These are phyloP conservation scores for Trypoxylus dichotomus DNA, from an alignment of 1,140 invertebrate genomes.

Conservation along the genomic window DNA sequence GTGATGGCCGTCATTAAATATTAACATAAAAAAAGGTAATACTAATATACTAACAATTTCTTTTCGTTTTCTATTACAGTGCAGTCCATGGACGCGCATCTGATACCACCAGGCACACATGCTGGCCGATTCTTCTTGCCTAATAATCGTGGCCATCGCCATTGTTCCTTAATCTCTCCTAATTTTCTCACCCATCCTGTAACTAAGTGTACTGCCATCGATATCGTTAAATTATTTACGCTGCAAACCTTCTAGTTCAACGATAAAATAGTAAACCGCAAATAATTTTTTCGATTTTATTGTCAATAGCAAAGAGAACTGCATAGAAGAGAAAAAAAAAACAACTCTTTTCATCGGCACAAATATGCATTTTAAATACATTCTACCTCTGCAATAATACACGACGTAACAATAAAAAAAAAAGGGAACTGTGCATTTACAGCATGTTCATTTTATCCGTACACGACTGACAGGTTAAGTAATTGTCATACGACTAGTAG, in stretches of 20 bases:
- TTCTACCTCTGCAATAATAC: constrained; percentile 18
- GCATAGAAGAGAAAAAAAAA: not conserved
- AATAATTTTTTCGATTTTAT: too few relatives aligned
- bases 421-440: not conserved
- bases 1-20: too few relatives aligned
- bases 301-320: not conserved
- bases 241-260: not conserved
- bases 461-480: not conserved
- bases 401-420: not conserved
- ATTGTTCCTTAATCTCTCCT: not conserved
- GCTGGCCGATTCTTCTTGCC: constrained; percentile 17
- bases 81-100: constrained; percentile 17
- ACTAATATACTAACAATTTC: not conserved
- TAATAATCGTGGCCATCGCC: not conserved
- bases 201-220: not conserved
- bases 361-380: constrained; percentile 15
- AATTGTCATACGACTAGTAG: not conserved
- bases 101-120: constrained; percentile 17
- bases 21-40: too few relatives aligned
- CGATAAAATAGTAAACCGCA: too few relatives aligned
- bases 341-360: not conserved
- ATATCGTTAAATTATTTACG: not conserved
- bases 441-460: not conserved
- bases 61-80: not conserved
- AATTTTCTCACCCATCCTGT: constrained; percentile 7